Evolutionary conservation across 1,140 invertebrate genomes (phyloP), one percentile per base, ranked within the genome.

Genomic region (Pseudachorutes palmiensis): DNA sequence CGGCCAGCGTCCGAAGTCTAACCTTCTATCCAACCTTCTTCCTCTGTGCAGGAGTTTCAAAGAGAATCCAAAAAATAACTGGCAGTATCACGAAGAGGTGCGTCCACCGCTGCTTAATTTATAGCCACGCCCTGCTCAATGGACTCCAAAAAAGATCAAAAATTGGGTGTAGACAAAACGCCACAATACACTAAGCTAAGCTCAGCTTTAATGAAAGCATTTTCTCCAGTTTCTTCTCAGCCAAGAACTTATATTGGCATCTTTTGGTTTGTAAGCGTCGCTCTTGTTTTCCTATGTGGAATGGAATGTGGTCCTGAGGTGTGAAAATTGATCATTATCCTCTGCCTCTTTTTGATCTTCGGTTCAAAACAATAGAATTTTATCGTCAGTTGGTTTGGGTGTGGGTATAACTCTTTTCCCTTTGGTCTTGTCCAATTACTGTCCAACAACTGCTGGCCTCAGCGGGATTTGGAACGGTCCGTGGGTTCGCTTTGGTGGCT

Each of bases 241-340:
- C 36, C 36, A 41, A 9, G 36, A 9, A 41, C 19, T 41, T 41
- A 41, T 41, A 41, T n/a, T n/a, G n/a, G n/a, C n/a, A n/a, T n/a
- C n/a, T n/a, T 55, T 55, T 55, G 12, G 12, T 5, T 55, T 55
- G 51, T 55, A 55, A 26, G 12, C 3, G 12, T 55, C 24, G 51
- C 9, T 55, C 51, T 55, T 55, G 12, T 5, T 55, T 24, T 3
- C 24, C 14, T 26, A 24, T 22, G 12, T 5, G 24, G 51, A 55
- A 14, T 55, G 24, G 51, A 55, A 55, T 19, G 12, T 55, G 12
- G 24, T 9, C 9, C 51, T 14, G 51, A 55, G 51, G 51, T 55
- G 51, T 55, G 51, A 55, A 55, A 55, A 55, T 55, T 55, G 51
- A 55, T 55, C 51, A 55, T 55, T 55, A 55, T 55, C 51, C 51